A percentile compares a stretch with the other conserved stretches of the same genome.
Evolutionary conservation across 1,140 invertebrate species (phyloP).

Genomic region (Eurosta solidaginis): DNA sequence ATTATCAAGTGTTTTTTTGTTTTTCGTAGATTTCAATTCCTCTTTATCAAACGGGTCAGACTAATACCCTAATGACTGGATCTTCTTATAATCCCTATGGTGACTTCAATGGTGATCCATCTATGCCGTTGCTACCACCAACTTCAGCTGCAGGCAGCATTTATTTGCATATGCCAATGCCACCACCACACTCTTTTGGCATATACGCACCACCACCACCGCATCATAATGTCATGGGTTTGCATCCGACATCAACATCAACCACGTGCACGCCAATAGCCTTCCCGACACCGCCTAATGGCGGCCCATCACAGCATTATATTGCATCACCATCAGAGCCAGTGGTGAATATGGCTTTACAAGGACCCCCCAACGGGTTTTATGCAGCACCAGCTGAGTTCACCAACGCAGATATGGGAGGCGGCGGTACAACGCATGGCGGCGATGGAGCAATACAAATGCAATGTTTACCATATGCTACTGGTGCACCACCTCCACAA

Average conservation of each 20-base stretch:
- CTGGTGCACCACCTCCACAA: slow-evolving; percentile 27
- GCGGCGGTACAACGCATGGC: background rate
- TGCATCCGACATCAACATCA: slow-evolving; percentile 22
- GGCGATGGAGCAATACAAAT: slow-evolving; percentile 10
- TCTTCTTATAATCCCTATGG: background rate
- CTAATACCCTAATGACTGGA: background rate
- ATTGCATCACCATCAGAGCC: background rate
- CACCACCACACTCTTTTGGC: slow-evolving; percentile 24
- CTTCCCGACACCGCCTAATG: slow-evolving; percentile 10
- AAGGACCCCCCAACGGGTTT: background rate
- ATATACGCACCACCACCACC: slow-evolving; percentile 29
- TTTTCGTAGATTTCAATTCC: background rate
- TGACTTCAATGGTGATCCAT: background rate
- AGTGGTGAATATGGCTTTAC: background rate
- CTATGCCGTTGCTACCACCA: background rate
- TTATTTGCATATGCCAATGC: slow-evolving; percentile 29
- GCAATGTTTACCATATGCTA: slow-evolving; percentile 29
- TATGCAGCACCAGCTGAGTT: background rate
- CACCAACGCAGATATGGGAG: background rate
- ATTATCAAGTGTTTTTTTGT: background rate
- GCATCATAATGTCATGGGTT: background rate
- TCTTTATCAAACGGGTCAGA: background rate
- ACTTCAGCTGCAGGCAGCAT: slow-evolving; percentile 8
- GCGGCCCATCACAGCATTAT: background rate
- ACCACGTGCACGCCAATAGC: background rate